Evolutionary conservation across 1,140 invertebrate genomes (phyloP).

Genomic region (Theocolax elegans): DNA sequence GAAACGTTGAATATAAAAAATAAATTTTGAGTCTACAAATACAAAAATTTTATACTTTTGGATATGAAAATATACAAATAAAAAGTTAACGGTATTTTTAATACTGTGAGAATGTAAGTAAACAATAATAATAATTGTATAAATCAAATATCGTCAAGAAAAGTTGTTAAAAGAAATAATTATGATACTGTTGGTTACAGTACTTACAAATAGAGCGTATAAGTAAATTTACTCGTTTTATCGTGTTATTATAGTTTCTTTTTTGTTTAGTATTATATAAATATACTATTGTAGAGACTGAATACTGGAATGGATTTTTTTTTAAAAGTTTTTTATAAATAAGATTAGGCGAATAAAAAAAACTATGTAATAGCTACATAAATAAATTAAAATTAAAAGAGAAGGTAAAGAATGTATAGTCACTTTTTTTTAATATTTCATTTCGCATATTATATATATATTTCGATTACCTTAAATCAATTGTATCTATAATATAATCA

Average conservation of each 20-base stretch:
- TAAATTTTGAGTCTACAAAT: not conserved
- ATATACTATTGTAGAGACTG: too few species aligned
- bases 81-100: not conserved
- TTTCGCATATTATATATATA: conserved; percentile 63
- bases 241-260: not conserved
- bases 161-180: too few species aligned
- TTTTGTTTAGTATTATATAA: not conserved
- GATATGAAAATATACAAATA: not conserved
- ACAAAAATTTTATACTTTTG: not conserved
- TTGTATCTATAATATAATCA: conserved; percentile 63
- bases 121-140: too few species aligned
- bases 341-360: too few species aligned
- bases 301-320: too few species aligned
- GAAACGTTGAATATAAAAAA: not conserved
- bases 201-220: not conserved
- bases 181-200: too few species aligned
- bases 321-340: too few species aligned
- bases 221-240: not conserved
- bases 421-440: conserved; percentile 40
- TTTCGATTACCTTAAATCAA: conserved; percentile 63
- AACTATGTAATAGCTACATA: too few species aligned
- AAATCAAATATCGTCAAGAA: too few species aligned
- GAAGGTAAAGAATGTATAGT: not conserved
- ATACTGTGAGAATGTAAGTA: not conserved
- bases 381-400: not conserved